phyloP scores from a whole-genome alignment of 2,888 invertebrate genomes.

The Tetanocera ferruginea region DNA sequence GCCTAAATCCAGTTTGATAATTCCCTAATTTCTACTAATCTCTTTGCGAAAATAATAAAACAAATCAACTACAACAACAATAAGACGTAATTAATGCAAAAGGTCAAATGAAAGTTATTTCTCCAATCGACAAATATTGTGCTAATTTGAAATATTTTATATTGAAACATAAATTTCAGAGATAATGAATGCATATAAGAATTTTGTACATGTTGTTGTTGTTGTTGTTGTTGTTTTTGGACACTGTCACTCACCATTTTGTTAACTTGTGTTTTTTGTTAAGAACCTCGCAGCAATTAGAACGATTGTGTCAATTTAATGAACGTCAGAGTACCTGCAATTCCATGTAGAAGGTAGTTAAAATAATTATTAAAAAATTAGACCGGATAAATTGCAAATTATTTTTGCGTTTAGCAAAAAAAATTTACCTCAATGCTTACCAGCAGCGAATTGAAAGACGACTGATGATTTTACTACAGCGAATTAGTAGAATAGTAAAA shows the following conservation, averaged over 20 bases:
- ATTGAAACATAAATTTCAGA: background rate
- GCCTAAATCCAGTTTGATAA: no score
- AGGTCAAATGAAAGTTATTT: constrained; percentile 51
- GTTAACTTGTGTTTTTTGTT: background rate
- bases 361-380: constrained; percentile 11
- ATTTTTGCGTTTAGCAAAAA: background rate
- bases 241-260: constrained; percentile 10
- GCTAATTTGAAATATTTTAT: background rate
- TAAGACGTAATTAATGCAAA: constrained; percentile 33
- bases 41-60: background rate
- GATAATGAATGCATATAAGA: background rate
- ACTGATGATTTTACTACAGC: background rate
- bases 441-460: constrained; percentile 6
- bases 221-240: background rate
- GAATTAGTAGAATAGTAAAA: background rate
- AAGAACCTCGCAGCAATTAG: background rate
- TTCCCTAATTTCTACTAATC: background rate
- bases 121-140: constrained; percentile 32
- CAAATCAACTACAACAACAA: background rate
- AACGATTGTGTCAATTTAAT: background rate
- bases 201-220: background rate
- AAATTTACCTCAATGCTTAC: background rate
- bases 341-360: background rate
- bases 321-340: background rate
- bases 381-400: background rate